phyloP scores from a whole-genome alignment of 1,140 invertebrate species.

The Ceratina calcarata region DNA sequence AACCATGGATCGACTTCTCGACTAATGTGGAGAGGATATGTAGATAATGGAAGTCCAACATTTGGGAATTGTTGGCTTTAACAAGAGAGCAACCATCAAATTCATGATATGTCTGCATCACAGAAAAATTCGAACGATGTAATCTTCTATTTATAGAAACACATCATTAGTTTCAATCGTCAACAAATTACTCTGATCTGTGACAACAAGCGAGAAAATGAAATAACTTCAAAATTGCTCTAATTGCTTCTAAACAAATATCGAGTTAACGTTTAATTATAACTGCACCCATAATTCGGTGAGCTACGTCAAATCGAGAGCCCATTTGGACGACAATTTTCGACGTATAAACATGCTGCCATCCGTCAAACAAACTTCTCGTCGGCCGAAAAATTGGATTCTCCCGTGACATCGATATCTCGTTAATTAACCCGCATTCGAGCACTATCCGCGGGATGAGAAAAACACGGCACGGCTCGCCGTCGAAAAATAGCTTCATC shows the following conservation, averaged over 20 bases:
- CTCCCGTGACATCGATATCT: background rate
- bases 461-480: too few species aligned
- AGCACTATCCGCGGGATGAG: background rate
- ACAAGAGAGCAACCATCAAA: too few species aligned
- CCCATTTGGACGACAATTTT: background rate
- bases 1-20: background rate
- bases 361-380: background rate
- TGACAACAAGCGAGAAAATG: too few species aligned
- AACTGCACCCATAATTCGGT: background rate
- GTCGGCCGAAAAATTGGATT: background rate
- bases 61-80: too few species aligned
- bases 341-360: background rate
- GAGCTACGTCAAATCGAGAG: background rate
- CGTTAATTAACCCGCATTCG: conserved; percentile 13
- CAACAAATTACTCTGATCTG: too few species aligned
- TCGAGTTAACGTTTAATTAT: background rate
- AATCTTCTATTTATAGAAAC: too few species aligned
- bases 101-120: too few species aligned
- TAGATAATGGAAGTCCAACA: background rate
- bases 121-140: too few species aligned
- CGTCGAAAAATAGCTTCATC: background rate
- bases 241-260: background rate
- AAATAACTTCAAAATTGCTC: too few species aligned
- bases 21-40: background rate
- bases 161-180: too few species aligned